Evolutionary conservation across 2,888 invertebrate genomes (phyloP).

Genomic region (Hyppa rectilinea): DNA sequence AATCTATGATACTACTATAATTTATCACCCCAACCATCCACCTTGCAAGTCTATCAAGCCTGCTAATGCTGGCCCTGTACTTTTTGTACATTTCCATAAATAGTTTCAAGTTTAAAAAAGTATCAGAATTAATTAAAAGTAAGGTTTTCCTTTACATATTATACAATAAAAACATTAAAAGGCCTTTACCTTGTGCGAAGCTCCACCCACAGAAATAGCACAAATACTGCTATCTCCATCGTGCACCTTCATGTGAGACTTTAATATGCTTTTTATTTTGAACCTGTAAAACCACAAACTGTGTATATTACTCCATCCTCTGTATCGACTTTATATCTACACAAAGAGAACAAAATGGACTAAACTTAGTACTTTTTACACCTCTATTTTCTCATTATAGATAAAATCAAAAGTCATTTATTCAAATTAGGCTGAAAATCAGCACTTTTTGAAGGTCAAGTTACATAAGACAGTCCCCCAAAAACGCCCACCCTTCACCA

Average conservation of each 20-base stretch:
- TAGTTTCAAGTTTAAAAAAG: slow-evolving; percentile 17
- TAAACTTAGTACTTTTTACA: not conserved
- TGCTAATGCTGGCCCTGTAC: slow-evolving; percentile 3
- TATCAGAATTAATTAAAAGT: slow-evolving; percentile 7
- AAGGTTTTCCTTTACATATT: slow-evolving; percentile 27
- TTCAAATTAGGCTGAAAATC: too few species aligned
- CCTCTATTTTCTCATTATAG: not conserved
- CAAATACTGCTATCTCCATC: slow-evolving; percentile 78
- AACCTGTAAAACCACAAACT: slow-evolving; percentile 76
- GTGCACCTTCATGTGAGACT: slow-evolving; percentile 84
- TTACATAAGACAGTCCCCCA: too few species aligned
- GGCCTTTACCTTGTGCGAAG: slow-evolving; percentile 79
- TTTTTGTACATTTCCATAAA: slow-evolving; percentile 20
- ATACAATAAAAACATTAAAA: slow-evolving; percentile 1
- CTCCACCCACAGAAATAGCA: slow-evolving; percentile 85
- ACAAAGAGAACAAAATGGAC: not conserved
- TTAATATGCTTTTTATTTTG: slow-evolving; percentile 82
- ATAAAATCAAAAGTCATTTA: too few species aligned
- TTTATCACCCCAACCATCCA: not conserved
- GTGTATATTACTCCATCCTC: not conserved
- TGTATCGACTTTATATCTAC: not conserved
- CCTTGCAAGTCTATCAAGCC: not conserved
- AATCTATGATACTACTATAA: not conserved
- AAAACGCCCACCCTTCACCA: too few species aligned
- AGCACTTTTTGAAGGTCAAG: too few species aligned